phyloP scores from a whole-genome alignment of 1,140 invertebrate genomes.

The Drosophila punjabiensis region DNA sequence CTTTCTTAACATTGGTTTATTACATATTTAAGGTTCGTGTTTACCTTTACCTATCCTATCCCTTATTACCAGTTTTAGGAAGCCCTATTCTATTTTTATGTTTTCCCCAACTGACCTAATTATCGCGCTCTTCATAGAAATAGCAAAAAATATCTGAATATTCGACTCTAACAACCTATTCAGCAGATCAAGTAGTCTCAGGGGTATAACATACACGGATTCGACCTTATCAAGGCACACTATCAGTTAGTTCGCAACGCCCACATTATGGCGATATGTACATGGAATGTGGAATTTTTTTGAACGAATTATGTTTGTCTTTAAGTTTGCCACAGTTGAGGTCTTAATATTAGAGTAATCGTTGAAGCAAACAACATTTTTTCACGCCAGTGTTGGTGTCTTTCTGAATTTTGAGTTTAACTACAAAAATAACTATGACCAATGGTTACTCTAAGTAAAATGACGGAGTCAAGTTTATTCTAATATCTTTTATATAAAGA shows the following conservation, averaged over 20 bases:
- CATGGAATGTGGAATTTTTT: slow-evolving; percentile 16
- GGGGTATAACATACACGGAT: not conserved
- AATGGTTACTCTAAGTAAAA: not conserved
- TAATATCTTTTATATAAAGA: not conserved
- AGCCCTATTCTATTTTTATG: not conserved
- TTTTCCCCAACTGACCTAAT: slow-evolving; percentile 2
- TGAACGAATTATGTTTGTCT: slow-evolving; percentile 14
- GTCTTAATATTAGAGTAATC: not conserved
- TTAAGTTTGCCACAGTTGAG: not conserved
- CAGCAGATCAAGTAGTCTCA: not conserved
- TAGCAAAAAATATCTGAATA: slow-evolving; percentile 28
- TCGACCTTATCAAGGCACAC: slow-evolving; percentile 8
- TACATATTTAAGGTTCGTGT: not conserved
- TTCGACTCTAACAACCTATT: not conserved
- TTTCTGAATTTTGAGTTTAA: not conserved
- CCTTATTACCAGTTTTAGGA: not conserved
- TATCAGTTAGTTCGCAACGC: slow-evolving; percentile 22
- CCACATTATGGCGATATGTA: slow-evolving; percentile 14
- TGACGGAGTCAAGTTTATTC: too few species aligned
- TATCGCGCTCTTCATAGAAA: slow-evolving; percentile 36
- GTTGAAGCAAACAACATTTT: not conserved
- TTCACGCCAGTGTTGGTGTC: not conserved
- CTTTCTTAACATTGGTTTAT: not conserved
- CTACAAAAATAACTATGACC: not conserved
- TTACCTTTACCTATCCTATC: not conserved